Conservation (phyloP, 2,888 invertebrate genomes). For the Elysia crispata region DNA sequence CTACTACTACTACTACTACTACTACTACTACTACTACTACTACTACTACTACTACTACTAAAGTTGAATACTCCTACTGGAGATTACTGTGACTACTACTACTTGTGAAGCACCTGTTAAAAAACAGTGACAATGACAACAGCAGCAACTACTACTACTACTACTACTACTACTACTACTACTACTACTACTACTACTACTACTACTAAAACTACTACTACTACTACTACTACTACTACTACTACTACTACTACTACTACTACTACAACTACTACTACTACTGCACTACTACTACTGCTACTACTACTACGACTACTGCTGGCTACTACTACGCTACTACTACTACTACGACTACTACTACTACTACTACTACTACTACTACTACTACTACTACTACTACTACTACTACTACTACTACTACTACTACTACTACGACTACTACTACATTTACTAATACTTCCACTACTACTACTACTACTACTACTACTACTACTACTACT, state of each 20-base stretch:
- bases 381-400: not conserved
- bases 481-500: slow-evolving; percentile 9
- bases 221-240: too few species aligned
- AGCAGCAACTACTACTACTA: not conserved
- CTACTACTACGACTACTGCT: too few species aligned
- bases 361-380: not conserved
- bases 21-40: not conserved
- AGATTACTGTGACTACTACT: not conserved
- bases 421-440: too few species aligned
- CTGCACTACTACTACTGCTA: not conserved
- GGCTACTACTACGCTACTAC: too few species aligned
- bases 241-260: not conserved
- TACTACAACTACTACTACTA: not conserved
- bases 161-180: not conserved
- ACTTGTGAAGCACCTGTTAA: too few species aligned
- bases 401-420: not conserved
- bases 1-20: slow-evolving; percentile 11
- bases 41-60: too few species aligned
- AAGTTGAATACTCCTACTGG: not conserved
- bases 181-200: too few species aligned
- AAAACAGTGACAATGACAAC: slow-evolving; percentile 1
- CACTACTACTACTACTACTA: too few species aligned
- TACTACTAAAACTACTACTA: too few species aligned
- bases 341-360: too few species aligned
- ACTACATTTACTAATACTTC: too few species aligned